Base-by-base conservation (phyloP, 2,113 vertebrate species). In the Bothrops jararaca region DNA sequence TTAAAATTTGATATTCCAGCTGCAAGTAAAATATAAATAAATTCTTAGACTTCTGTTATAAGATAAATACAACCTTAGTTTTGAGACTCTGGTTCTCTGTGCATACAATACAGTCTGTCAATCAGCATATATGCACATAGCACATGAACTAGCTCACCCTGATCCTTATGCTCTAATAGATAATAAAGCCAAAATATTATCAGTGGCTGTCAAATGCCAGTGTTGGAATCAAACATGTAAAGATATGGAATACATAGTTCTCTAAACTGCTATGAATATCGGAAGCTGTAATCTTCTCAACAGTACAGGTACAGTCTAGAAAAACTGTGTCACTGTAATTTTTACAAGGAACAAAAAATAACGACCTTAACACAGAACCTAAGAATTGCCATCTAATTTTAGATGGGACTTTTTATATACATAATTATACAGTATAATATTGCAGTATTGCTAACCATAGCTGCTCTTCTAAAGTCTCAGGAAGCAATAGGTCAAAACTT, bases 181-280 rank as follows among this genome's bases (percentile, higher is more conserved):
- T 39, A 80, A 80, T 80, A 34, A 80, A 80, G 15, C 18, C 69
- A 80, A 80, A 39, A 34, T 80, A 80, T 80, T 80, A 80, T n/a
- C 12, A 15, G 69, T 39, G n/a, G 15, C n/a, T 80, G n/a, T 39
- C n/a, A 8, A 80, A 80, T 80, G n/a, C 8, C 64, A 13, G 1
- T 0, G 0, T 0, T 92, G 50, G 18, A 93, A 12, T 3, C 58
- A 93, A 50, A 6, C 22, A 29, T 12, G 1, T 88, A 56, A 90
- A 12, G 10, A 0, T 0, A 86, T 86, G 54, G 9, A 56, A 56
- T 2, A 29, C 39, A 89, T 48, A 20, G 3, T 60, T 23, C 23
- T n/a, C 0, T 90, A 57, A 95, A 91, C 4, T 1, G 0, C 20
- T 92, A 15, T 1, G 13, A 5, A 24, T 24, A 57, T 92, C 89